Evolutionary conservation across 2,797 vertebrate species (phyloP), one percentile per base, ranked within the genome.

Genomic region (Tenualosa ilisha): DNA sequence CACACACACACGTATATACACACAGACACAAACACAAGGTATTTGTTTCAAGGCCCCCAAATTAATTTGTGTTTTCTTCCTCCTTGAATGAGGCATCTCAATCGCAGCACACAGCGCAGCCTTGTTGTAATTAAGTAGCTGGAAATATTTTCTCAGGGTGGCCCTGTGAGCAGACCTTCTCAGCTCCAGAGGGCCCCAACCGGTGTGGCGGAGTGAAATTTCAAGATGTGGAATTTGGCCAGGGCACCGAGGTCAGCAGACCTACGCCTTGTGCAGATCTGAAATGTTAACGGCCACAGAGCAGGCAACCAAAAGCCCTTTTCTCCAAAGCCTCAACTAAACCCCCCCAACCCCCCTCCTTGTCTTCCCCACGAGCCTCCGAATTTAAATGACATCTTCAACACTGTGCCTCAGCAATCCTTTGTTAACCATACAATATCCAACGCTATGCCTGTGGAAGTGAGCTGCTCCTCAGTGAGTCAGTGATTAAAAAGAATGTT

Each of bases 141-240:
- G 86, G 89, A 89, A 89, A 90, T 90, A 90, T 89, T 91, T 90
- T 90, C 88, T 89, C 89, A 91, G 88, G 89, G 89, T 88, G 89
- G 88, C 88, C 84, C 15, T 85, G 85, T 82, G 46, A 75, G 85
- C 82, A 50, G 85, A 85, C 79, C 83, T 87, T 85, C 90, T 90
- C 84, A 87, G 86, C 88, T 88, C 83, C 82, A 81, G 83, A 88
- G 90, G 86, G 89, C 88, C 88, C 84, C 83, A 79, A 56, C 83
- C 81, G 82, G 90, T 85, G 84, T 86, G 86, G 61, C 85, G 51
- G 91, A 90, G 89, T 88, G 88, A 90, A 90, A 88, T 88, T 90
- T 89, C 89, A 90, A 87, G 88, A 88, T 86, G 86, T 90, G 88
- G 89, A 90, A 90, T 90, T 92, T 88, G 84, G 89, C 90, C 89